Base-by-base conservation (phyloP, 2,888 invertebrate genomes). In the Emesis furor region DNA sequence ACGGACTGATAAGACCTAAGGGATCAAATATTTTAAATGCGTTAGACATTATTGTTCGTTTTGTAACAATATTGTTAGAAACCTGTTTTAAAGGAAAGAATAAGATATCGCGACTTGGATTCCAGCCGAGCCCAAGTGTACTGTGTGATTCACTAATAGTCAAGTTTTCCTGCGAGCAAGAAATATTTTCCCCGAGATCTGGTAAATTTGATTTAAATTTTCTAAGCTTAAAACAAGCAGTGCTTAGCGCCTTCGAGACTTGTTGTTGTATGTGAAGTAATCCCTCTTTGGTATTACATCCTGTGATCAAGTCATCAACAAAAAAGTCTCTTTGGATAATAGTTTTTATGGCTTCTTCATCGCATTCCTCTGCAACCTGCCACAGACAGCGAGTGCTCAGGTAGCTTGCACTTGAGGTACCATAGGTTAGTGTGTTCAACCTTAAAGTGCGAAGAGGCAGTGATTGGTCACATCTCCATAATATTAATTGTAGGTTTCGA, bases 401-500 rank as follows among this genome's bases (percentile, higher is more conserved):
- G 74, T 82, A 87, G 30, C 82, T 84, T 2, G 87, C 85, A 67
- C 85, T 85, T 59, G 85, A 84, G 30, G 79, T 81, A 0, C 87
- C 87, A 74, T 89, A 89, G 59, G 89, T 86, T 2, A 89, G 39
- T 17, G 86, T 88, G 77, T 86, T 85, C 35, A 88, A 46, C 12
- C 39, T 24, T 7, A 82, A 42, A 1, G 77, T 81, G 39, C 75
- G 51, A 2, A 88, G 55, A 10, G 85, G 84, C 12, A 39, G 2
- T 2, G 81, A 80, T 55, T 86, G 86, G 51, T 86, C 78, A 7
- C 85, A 79, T 67, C 88, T 82, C 84, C 93, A 94, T 67, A 83
- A 17, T 24, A 83, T 73, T 17, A 55, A n/a, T 35, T 83, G 78
- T 39, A 80, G 46, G 32, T 75, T 59, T 46, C 76, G 39, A 71